Percentiles rank a stretch among this genome's conserved stretches.
phyloP scores from a whole-genome alignment of 2,797 vertebrate species.

The Periophthalmus magnuspinnatus region DNA sequence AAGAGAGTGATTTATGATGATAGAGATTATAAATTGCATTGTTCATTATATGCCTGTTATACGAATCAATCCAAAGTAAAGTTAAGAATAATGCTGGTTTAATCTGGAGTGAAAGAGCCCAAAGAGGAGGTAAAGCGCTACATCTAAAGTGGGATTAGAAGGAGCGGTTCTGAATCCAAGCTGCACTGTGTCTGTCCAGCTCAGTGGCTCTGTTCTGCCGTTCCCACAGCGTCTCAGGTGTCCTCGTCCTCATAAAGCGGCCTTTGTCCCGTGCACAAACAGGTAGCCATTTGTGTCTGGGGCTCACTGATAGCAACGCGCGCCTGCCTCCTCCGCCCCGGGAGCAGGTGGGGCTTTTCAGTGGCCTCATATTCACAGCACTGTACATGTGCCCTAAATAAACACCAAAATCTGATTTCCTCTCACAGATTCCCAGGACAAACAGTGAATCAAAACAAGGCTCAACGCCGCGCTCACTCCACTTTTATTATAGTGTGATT shows the following conservation, averaged over 20 bases:
- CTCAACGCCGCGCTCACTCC: background rate
- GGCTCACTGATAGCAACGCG: slow-evolving; percentile 28
- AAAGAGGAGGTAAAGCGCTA: slow-evolving; percentile 26
- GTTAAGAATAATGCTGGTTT: slow-evolving; percentile 14
- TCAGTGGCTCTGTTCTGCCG: slow-evolving; percentile 63
- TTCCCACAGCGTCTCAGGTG: slow-evolving; percentile 78
- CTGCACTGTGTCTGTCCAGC: slow-evolving; percentile 51
- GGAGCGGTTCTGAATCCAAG: slow-evolving; percentile 44
- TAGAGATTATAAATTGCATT: slow-evolving; percentile 25
- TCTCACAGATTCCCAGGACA: slow-evolving; percentile 22
- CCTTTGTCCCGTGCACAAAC: slow-evolving; percentile 76
- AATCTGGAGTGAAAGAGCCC: slow-evolving; percentile 20
- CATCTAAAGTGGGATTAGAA: slow-evolving; percentile 49
- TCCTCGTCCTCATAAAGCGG: slow-evolving; percentile 71
- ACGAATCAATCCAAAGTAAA: background rate
- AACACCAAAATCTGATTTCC: slow-evolving; percentile 34
- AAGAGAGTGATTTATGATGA: slow-evolving; percentile 31
- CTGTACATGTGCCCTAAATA: slow-evolving; percentile 19
- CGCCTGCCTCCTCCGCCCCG: slow-evolving; percentile 27
- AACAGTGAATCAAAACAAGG: slow-evolving; percentile 17
- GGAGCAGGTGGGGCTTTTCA: slow-evolving; percentile 61
- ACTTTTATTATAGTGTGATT: slow-evolving; percentile 6
- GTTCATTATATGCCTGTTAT: background rate
- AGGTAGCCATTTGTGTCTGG: slow-evolving; percentile 76
- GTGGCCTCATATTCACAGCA: slow-evolving; percentile 36